These are phyloP conservation scores for Anthopleura xanthogrammica DNA, from an alignment of 92 coral and sea anemone species.

Conservation along the genomic window DNA sequence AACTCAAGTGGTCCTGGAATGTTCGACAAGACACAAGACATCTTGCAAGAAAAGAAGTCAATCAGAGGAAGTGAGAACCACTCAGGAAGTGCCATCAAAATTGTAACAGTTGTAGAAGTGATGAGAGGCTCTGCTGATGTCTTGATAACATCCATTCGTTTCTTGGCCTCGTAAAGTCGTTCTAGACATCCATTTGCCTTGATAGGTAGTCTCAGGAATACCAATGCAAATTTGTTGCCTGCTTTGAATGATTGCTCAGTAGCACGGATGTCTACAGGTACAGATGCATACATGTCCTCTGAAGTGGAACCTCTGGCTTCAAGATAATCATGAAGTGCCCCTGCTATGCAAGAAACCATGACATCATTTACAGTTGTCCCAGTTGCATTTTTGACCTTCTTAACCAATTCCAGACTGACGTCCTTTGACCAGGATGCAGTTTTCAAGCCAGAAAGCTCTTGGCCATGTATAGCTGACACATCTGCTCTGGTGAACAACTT, in stretches of 20 bases:
- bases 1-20: constrained; percentile 89
- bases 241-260: constrained; percentile 71
- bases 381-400: constrained; percentile 69
- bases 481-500: constrained; percentile 70
- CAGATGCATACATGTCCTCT: constrained; percentile 93
- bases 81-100: constrained; percentile 80
- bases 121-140: constrained; percentile 89
- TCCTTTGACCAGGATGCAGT: constrained; percentile 86
- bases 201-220: constrained; percentile 84
- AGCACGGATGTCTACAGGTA: constrained; percentile 91
- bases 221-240: constrained; percentile 85
- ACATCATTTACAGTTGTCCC: constrained; percentile 97
- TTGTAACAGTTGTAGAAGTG: constrained; percentile 71
- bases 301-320: constrained; percentile 37
- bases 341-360: constrained; percentile 91
- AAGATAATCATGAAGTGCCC: constrained; percentile 83
- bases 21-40: constrained; percentile 93
- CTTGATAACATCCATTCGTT: constrained; percentile 93
- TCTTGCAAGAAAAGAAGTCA: constrained; percentile 73
- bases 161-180: constrained; percentile 76
- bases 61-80: constrained; percentile 73
- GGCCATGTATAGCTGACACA: constrained; percentile 79
- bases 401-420: constrained; percentile 77
- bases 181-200: constrained; percentile 66
- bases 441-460: constrained; percentile 77